A percentile compares a stretch with the other conserved stretches of the same genome.
Evolutionary conservation across 1,140 invertebrate genomes (phyloP).

Genomic region (Drosophila leontia): DNA sequence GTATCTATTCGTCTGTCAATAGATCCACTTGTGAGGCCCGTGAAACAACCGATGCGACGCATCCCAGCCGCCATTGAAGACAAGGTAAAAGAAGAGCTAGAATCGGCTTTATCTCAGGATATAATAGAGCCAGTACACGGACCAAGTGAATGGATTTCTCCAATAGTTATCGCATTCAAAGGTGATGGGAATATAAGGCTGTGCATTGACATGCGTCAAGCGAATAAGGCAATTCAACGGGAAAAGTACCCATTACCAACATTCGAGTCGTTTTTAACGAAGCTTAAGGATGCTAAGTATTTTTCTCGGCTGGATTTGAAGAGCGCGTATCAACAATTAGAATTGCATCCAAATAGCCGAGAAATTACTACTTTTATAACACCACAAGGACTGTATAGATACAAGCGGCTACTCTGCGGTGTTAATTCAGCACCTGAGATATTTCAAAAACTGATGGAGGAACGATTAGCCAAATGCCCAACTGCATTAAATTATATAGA

Average conservation of each 20-base stretch:
- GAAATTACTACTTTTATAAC: constrained; percentile 21
- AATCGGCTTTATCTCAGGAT: no score
- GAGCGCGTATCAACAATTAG: constrained; percentile 20
- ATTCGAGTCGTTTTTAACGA: constrained; percentile 13
- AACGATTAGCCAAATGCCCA: not conserved
- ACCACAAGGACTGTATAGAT: constrained; percentile 23
- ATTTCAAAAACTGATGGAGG: constrained; percentile 7
- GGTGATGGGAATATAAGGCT: constrained; percentile 25
- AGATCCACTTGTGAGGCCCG: no score
- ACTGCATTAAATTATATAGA: constrained; percentile 19
- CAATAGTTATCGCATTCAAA: not conserved
- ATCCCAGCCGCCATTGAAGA: no score
- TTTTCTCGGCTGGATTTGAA: constrained; percentile 15
- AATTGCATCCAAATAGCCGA: constrained; percentile 16
- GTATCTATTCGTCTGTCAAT: no score
- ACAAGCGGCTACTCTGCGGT: constrained; percentile 21
- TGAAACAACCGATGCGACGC: no score
- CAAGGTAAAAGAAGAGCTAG: no score
- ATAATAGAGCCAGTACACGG: no score
- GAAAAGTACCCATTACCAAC: constrained; percentile 11
- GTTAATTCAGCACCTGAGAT: constrained; percentile 28
- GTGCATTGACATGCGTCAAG: constrained; percentile 29
- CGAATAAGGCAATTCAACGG: constrained; percentile 17
- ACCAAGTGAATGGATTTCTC: no score
- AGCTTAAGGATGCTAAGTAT: constrained; percentile 15